These are phyloP conservation scores for Zele albiditarsus DNA, from an alignment of 2,888 invertebrate genomes.

Conservation along the genomic window DNA sequence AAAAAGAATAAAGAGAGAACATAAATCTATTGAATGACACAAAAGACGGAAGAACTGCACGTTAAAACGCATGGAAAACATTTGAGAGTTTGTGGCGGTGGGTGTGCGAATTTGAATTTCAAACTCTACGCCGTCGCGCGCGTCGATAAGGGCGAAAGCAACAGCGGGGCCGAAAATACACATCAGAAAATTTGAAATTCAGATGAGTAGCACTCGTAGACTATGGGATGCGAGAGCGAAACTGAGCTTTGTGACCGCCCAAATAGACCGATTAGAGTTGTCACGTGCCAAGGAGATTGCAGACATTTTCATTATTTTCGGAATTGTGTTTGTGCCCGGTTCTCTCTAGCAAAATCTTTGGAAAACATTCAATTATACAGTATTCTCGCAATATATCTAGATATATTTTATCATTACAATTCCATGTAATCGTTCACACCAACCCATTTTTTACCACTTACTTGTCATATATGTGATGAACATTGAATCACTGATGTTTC, in stretches of 20 bases:
- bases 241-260: conserved; percentile 36
- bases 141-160: conserved; percentile 59
- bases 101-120: conserved; percentile 65
- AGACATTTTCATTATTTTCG: conserved; percentile 5
- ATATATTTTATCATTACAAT: conserved; percentile 18
- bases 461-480: conserved; percentile 73
- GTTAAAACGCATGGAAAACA: conserved; percentile 41
- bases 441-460: conserved; percentile 60
- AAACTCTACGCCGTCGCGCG: conserved; percentile 55
- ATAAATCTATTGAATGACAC: conserved; percentile 4
- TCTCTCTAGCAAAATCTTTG: background rate
- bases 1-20: background rate
- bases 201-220: conserved; percentile 55
- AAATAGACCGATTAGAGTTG: conserved; percentile 40
- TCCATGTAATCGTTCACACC: background rate
- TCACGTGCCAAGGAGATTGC: conserved; percentile 19
- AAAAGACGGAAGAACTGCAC: conserved; percentile 20
- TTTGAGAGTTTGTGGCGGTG: conserved; percentile 38
- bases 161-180: conserved; percentile 65
- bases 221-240: conserved; percentile 40
- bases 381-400: background rate
- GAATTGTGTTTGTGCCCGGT: background rate
- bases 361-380: background rate
- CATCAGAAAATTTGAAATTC: conserved; percentile 71
- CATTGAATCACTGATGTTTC: conserved; percentile 71